phyloP scores from a whole-genome alignment of 1,140 invertebrate species.

The Samia ricini region DNA sequence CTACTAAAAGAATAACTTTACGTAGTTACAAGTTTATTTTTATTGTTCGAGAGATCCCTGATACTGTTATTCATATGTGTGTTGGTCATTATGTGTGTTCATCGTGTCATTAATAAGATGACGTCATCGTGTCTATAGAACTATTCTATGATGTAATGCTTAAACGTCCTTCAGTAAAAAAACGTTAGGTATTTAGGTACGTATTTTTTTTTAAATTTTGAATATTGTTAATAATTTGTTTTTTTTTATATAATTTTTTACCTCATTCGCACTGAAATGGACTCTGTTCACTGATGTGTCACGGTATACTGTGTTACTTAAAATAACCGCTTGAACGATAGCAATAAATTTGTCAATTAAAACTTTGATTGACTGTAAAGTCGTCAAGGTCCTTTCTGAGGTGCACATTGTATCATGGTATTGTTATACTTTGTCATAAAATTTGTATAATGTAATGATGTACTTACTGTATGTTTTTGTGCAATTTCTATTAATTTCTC shows the following conservation, averaged over 20 bases:
- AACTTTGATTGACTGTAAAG: conserved; percentile 24
- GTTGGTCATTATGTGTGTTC: too few species aligned
- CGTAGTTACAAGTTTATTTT: conserved; percentile 25
- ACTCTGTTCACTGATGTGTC: conserved; percentile 35
- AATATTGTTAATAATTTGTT: too few species aligned
- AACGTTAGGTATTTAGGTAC: too few species aligned
- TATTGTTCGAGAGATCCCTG: conserved; percentile 23
- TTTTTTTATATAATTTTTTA: conserved; percentile 29
- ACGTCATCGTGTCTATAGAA: conserved; percentile 34
- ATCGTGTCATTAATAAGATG: conserved; percentile 30
- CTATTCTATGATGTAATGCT: conserved; percentile 46
- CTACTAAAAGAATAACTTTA: conserved; percentile 11
- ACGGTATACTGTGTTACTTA: conserved; percentile 20
- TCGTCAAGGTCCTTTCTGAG: conserved; percentile 11
- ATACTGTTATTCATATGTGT: conserved; percentile 23
- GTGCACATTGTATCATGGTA: conserved; percentile 8
- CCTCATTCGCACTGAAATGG: too few species aligned
- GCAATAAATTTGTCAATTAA: conserved; percentile 24
- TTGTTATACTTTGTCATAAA: neutral
- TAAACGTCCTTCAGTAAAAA: conserved; percentile 30
- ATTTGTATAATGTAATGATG: too few species aligned
- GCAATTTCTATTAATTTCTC: too few species aligned
- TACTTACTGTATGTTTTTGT: too few species aligned
- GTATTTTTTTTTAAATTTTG: too few species aligned
- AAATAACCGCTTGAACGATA: conserved; percentile 9